Percentiles rank a stretch among this genome's conserved stretches.
phyloP scores from a whole-genome alignment of 2,888 invertebrate species.

The Podotricha telesiphe region DNA sequence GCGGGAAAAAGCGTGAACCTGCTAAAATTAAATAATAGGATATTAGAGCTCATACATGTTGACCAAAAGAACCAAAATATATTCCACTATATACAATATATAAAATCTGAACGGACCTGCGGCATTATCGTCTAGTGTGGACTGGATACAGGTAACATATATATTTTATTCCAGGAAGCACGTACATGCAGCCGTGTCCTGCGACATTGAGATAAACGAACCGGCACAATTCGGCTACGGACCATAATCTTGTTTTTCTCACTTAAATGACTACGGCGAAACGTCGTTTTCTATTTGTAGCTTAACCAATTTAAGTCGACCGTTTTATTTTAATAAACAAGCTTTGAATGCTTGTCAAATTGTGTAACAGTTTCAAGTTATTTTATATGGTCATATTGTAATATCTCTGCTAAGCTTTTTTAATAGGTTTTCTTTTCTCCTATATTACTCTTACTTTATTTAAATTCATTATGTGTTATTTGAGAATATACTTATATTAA shows the following conservation, averaged over 20 bases:
- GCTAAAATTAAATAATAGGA: too few species aligned
- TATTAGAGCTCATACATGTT: too few species aligned
- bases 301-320: neutral
- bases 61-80: neutral
- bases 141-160: conserved; percentile 3
- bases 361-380: too few species aligned
- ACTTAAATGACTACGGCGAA: conserved; percentile 25
- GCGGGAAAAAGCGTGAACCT: too few species aligned
- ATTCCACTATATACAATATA: neutral
- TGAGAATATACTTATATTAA: too few species aligned
- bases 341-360: neutral
- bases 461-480: too few species aligned
- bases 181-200: conserved; percentile 53
- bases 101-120: neutral
- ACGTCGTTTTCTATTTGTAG: neutral
- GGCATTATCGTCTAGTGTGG: conserved; percentile 9
- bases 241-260: conserved; percentile 43
- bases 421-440: too few species aligned
- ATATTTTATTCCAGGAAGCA: conserved; percentile 59
- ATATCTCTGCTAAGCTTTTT: too few species aligned
- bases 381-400: too few species aligned
- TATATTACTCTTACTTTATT: too few species aligned
- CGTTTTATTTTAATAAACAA: neutral
- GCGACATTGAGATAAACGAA: conserved; percentile 77
- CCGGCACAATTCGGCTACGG: conserved; percentile 59